Conservation (phyloP, 2,888 invertebrate species). For the Drosophila demipolita region DNA sequence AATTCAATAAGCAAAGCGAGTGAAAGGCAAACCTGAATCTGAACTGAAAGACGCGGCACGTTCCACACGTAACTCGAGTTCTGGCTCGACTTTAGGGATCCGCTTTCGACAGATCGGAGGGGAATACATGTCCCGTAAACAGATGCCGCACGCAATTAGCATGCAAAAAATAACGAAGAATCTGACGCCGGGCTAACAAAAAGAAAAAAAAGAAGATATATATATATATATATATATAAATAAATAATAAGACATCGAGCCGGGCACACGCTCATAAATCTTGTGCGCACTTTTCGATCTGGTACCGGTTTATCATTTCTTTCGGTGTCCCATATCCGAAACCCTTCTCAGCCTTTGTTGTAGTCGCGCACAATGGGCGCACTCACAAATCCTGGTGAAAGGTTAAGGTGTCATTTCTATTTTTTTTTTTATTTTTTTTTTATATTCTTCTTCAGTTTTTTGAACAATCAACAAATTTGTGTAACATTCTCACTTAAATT, state of each 20-base stretch:
- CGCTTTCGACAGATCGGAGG: constrained; percentile 27
- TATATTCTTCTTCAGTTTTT: constrained; percentile 17
- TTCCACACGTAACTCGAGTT: constrained; percentile 71
- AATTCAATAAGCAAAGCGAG: constrained; percentile 61
- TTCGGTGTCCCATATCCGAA: constrained; percentile 64
- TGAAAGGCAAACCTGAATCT: constrained; percentile 70
- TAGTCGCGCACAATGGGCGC: constrained; percentile 45
- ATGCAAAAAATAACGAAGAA: constrained; percentile 51
- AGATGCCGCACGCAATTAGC: constrained; percentile 70
- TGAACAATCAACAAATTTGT: constrained; percentile 79
- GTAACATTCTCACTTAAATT: constrained; percentile 59
- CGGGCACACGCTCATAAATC: constrained; percentile 70
- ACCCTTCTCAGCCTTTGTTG: constrained; percentile 55
- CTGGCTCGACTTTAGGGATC: constrained; percentile 29
- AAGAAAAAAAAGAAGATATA: constrained; percentile 26
- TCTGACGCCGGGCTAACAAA: constrained; percentile 6
- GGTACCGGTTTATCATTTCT: constrained; percentile 18
- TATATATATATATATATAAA: constrained; percentile 22
- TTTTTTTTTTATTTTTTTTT: constrained; percentile 36
- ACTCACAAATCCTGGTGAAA: constrained; percentile 55
- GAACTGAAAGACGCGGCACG: constrained; percentile 73
- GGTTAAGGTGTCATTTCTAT: constrained; percentile 74
- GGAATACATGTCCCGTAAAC: constrained; percentile 60
- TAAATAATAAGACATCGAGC: constrained; percentile 56
- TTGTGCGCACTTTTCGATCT: constrained; percentile 57